phyloP scores from a whole-genome alignment of 2,888 invertebrate genomes.

The Notocelia uddmanniana region DNA sequence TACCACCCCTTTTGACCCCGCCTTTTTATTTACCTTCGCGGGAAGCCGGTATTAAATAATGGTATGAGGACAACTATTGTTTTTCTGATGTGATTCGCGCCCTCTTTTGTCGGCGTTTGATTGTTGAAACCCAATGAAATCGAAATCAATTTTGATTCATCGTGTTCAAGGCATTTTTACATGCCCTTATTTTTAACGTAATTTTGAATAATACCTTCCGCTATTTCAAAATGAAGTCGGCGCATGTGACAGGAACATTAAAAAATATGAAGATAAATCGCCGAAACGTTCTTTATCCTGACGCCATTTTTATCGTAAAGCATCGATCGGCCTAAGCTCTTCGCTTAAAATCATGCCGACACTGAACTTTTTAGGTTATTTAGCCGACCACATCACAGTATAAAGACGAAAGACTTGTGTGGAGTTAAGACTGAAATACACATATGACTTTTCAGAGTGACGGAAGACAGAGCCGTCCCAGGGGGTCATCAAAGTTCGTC shows the following conservation, averaged over 20 bases:
- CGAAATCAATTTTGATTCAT: conserved; percentile 9
- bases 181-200: not conserved
- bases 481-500: conserved; percentile 42
- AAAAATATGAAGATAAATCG: conserved; percentile 39
- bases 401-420: not conserved
- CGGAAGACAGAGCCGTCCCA: conserved; percentile 26
- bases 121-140: conserved; percentile 32
- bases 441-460: conserved; percentile 12
- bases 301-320: conserved; percentile 9
- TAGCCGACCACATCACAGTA: conserved; percentile 20
- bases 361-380: conserved; percentile 31
- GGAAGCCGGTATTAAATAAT: conserved; percentile 48
- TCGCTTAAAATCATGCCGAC: conserved; percentile 3
- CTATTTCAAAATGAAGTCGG: conserved; percentile 15
- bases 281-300: conserved; percentile 3
- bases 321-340: not conserved
- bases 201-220: conserved; percentile 6
- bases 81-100: conserved; percentile 55
- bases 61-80: conserved; percentile 63
- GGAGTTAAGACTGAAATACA: not conserved
- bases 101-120: conserved; percentile 52
- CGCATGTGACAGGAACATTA: conserved; percentile 22
- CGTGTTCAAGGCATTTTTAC: not conserved
- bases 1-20: conserved; percentile 68
- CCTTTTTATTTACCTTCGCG: conserved; percentile 56